phyloP scores from a whole-genome alignment of 2,888 invertebrate species.

The Halictus quadricinctus region DNA sequence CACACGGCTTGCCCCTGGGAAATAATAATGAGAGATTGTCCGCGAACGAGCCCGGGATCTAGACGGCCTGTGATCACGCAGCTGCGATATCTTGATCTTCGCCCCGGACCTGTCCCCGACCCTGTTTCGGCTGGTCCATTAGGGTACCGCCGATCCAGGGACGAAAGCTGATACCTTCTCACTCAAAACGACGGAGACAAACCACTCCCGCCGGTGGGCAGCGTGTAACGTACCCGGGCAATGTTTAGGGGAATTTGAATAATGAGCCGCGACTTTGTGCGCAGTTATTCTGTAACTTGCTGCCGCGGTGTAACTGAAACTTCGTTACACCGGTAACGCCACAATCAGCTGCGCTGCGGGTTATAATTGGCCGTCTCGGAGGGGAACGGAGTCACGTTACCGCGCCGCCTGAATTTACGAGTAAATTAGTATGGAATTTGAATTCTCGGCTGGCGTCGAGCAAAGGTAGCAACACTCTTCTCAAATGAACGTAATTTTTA shows the following conservation, averaged over 20 bases:
- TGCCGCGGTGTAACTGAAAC: background rate
- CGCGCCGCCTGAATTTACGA: background rate
- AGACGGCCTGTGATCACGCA: constrained; percentile 26
- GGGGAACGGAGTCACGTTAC: background rate
- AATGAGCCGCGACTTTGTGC: background rate
- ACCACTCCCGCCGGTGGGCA: background rate
- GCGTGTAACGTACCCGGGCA: background rate
- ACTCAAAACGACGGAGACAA: background rate
- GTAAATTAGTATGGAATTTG: background rate
- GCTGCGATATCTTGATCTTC: constrained; percentile 12
- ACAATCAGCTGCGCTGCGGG: background rate
- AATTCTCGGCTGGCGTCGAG: background rate
- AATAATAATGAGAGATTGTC: constrained; percentile 63
- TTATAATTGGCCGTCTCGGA: background rate
- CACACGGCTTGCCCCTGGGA: constrained; percentile 44
- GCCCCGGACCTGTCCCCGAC: background rate
- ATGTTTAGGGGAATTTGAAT: background rate
- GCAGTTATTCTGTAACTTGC: background rate
- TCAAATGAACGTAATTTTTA: background rate
- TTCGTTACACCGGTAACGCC: background rate
- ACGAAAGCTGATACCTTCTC: background rate
- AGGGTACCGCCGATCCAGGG: background rate
- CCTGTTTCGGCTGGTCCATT: background rate
- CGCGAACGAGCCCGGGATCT: background rate
- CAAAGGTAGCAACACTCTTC: no score